phyloP scores from a whole-genome alignment of 2,113 vertebrate genomes.

The Psilopogon haemacephalus region DNA sequence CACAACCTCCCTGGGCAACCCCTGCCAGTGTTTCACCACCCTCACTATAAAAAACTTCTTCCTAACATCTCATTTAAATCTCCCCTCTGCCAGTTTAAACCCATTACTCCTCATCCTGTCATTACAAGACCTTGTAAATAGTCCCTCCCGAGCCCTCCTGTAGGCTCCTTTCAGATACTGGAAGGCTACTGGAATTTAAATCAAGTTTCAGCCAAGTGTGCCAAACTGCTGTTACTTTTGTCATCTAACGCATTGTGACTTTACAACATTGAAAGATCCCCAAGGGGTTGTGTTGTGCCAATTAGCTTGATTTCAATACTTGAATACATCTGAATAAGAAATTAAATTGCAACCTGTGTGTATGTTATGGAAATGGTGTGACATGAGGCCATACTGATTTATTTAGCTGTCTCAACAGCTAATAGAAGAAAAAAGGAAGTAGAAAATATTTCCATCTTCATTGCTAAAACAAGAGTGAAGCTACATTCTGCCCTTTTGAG shows the following conservation, averaged over 20 bases:
- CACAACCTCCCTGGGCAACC: too few relatives aligned
- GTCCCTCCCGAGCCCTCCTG: too few relatives aligned
- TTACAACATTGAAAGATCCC: background rate
- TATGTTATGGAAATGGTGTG: background rate
- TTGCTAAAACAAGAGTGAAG: background rate
- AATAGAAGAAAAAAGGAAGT: background rate
- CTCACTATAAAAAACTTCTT: too few relatives aligned
- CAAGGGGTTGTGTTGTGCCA: background rate
- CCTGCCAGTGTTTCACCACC: too few relatives aligned
- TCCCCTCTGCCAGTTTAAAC: too few relatives aligned
- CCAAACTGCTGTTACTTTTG: background rate
- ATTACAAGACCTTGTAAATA: too few relatives aligned
- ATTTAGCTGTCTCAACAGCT: background rate
- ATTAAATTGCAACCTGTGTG: background rate
- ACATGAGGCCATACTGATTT: background rate
- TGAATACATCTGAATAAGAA: constrained; percentile 32
- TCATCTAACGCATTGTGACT: background rate
- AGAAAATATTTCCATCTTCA: fast-evolving
- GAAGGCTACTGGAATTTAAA: background rate
- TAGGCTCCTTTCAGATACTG: too few relatives aligned
- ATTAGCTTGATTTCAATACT: background rate
- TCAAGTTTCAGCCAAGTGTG: fast-evolving
- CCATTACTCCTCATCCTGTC: too few relatives aligned
- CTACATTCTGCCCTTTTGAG: background rate
- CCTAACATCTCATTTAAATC: too few relatives aligned